Evolutionary conservation across 2,797 vertebrate genomes (phyloP).

Genomic region (Lepilemur ruficaudatus): DNA sequence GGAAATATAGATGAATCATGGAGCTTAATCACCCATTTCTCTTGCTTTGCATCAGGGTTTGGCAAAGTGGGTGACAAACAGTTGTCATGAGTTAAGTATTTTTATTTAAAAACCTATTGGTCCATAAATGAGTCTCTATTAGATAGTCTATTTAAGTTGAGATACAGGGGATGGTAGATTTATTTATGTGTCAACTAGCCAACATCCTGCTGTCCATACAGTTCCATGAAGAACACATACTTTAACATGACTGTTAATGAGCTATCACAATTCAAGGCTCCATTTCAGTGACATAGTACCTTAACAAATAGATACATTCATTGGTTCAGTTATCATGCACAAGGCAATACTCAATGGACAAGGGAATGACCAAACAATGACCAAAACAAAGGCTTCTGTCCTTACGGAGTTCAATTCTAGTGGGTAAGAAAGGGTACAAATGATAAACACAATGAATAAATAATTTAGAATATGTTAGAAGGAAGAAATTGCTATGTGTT

Average conservation of each 20-base stretch:
- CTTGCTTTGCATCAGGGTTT: background rate
- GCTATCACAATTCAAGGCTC: background rate
- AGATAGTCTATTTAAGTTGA: background rate
- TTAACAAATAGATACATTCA: background rate
- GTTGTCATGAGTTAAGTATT: background rate
- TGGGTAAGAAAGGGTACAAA: background rate
- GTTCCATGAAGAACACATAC: background rate
- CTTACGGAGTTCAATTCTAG: background rate
- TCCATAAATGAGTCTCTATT: background rate
- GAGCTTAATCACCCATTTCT: background rate
- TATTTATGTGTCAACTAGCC: background rate
- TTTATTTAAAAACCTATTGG: background rate
- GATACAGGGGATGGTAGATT: background rate
- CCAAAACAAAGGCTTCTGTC: background rate
- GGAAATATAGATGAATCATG: constrained; percentile 44
- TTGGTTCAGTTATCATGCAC: background rate
- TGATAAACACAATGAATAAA: background rate
- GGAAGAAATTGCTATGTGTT: background rate
- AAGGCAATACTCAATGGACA: background rate
- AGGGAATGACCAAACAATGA: background rate
- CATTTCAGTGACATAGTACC: background rate
- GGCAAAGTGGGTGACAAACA: background rate
- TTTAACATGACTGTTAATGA: background rate
- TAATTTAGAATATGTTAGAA: background rate
- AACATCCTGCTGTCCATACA: background rate